Conservation (phyloP, 2,113 vertebrate species). For the Nansenia antarctica region DNA sequence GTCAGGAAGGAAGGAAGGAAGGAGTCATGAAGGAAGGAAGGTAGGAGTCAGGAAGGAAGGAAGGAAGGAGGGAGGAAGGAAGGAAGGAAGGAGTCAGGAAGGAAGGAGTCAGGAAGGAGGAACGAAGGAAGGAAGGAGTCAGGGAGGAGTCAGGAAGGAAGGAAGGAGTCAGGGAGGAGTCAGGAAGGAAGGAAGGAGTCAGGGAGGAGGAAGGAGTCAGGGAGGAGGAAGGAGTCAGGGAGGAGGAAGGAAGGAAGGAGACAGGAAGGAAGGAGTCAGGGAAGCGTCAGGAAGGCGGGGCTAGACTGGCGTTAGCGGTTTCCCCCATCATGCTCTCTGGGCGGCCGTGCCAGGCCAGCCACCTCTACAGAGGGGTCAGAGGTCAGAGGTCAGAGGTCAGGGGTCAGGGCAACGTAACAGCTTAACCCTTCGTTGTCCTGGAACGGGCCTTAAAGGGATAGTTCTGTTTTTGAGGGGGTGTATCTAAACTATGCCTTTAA, state of each 20-base stretch:
- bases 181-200: background rate
- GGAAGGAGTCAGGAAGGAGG: background rate
- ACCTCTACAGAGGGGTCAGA: conserved; percentile 20
- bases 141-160: background rate
- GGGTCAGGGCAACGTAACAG: no score
- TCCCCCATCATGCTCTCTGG: no score
- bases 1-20: background rate
- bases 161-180: background rate
- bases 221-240: no score
- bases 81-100: background rate
- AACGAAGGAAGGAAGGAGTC: background rate
- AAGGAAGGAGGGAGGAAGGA: background rate
- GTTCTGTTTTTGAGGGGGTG: no score
- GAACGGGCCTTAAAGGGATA: no score
- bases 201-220: no score
- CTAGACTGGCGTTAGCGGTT: no score
- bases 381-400: conserved; percentile 14
- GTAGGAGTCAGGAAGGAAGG: background rate
- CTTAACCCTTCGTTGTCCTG: no score
- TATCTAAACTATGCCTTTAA: no score
- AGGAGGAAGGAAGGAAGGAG: background rate
- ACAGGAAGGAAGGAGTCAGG: background rate
- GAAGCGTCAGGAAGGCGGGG: no score
- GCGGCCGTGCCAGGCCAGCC: conserved; percentile 17
- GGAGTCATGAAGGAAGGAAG: background rate